A percentile compares a stretch with the other conserved stretches of the same genome.
phyloP scores from a whole-genome alignment of 2,113 vertebrate species.

The Pseudorhombus dupliciocellatus region DNA sequence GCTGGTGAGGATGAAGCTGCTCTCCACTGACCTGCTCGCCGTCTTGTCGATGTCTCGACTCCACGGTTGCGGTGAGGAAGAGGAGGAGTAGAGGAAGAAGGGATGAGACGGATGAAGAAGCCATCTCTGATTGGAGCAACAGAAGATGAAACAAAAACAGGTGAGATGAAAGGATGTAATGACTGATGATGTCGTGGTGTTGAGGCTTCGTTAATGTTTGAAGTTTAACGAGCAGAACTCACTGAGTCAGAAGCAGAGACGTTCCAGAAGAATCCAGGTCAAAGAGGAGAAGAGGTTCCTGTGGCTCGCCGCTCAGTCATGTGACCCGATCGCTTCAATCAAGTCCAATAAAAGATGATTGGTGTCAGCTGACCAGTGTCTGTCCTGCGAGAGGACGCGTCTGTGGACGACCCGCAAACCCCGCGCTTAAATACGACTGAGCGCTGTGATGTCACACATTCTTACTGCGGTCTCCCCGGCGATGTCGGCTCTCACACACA shows the following conservation, averaged over 20 bases:
- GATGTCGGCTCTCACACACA: conserved; percentile 21
- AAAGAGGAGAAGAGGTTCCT: conserved; percentile 3
- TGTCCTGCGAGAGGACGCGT: conserved; percentile 63
- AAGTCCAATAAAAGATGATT: conserved; percentile 3
- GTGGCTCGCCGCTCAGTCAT: conserved; percentile 11
- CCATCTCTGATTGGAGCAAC: conserved; percentile 47
- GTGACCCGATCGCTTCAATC: background rate
- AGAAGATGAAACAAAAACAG: background rate
- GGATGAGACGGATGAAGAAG: conserved; percentile 22
- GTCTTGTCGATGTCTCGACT: conserved; percentile 12
- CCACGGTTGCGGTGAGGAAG: conserved; percentile 43
- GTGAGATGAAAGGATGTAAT: too few relatives aligned
- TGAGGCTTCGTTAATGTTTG: too few relatives aligned
- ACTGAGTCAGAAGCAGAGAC: conserved; percentile 11
- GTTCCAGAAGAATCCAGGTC: conserved; percentile 5
- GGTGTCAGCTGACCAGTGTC: background rate
- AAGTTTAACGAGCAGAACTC: conserved; percentile 22
- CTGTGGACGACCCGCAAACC: background rate
- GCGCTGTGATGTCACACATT: conserved; percentile 69
- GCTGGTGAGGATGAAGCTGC: background rate
- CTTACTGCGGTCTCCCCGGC: conserved; percentile 39
- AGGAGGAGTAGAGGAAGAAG: conserved; percentile 47
- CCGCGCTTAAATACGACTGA: conserved; percentile 11
- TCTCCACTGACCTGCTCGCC: conserved; percentile 55
- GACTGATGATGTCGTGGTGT: too few relatives aligned